Evolutionary conservation across 2,797 vertebrate genomes (phyloP), one percentile per base, ranked within the genome.

Genomic region (Phalanger gymnotis): DNA sequence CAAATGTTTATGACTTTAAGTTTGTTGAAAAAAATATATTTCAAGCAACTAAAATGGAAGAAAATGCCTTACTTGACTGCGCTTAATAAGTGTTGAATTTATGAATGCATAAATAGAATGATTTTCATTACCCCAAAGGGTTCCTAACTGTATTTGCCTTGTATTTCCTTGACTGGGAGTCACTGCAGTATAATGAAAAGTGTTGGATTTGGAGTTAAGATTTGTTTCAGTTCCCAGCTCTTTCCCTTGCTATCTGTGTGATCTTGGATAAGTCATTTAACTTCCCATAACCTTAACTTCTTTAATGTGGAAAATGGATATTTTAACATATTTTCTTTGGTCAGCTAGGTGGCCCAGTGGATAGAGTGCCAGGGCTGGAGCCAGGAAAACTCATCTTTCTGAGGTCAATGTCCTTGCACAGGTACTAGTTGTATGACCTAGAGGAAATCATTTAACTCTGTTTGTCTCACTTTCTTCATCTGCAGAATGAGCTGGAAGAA

Each of bases 401-500:
- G 66, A 9, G n/a, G 40, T 73, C 16, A 40, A 40, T 73, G n/a
- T 16, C 19, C 16, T 73, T 16, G 16, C 2, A 73, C 6, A 73
- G 0, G 2, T n/a, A 7, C 2, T 40, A 40, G 0, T 19, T 40
- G 34, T 25, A 6, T 40, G n/a, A 40, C 1, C 6, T 22, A 40
- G 34, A 5, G 1, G 1, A 34, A 61, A 4, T 19, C 13, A 66
- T 16, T n/a, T 66, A 66, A 66, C 31, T 4, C 4, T n/a, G 34
- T n/a, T 66, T 66, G 61, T 0, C 5, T 73, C 66, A 22, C 16
- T 73, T 40, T 22, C 34, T 19, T 73, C 66, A 40, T 40, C n/a
- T 73, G n/a, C 40, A 73, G 40, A 40, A 73, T 73, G n/a, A 73
- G 16, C 6, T 73, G n/a, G 66, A 40, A 6, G 5, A 73, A 7